A percentile compares a stretch with the other conserved stretches of the same genome.
Conservation (phyloP, 2,888 invertebrate species). For the Drosophila demipolita region DNA sequence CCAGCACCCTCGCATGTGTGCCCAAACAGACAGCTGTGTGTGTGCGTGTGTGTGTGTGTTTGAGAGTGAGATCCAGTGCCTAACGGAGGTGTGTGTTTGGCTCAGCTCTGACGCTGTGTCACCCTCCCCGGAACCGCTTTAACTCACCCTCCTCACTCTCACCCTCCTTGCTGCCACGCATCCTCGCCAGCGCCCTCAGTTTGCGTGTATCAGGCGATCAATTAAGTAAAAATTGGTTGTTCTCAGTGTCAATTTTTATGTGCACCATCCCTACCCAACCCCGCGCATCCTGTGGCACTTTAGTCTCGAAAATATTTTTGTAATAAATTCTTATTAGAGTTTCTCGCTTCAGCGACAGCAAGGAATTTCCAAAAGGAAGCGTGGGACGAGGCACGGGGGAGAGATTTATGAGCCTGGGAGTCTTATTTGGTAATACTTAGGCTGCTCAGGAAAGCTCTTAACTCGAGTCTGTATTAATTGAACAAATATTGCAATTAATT, state of each 20-base stretch:
- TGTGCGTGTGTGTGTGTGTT: constrained; percentile 4
- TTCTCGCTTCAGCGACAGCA: constrained; percentile 31
- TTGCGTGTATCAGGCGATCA: constrained; percentile 56
- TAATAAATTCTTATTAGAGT: constrained; percentile 73
- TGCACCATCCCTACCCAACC: neutral
- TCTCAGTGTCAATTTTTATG: constrained; percentile 38
- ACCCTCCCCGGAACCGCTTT: constrained; percentile 41
- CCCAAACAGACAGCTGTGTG: constrained; percentile 30
- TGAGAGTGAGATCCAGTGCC: constrained; percentile 31
- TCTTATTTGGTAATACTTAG: constrained; percentile 22
- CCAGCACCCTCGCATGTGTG: constrained; percentile 39
- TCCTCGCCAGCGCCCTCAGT: neutral
- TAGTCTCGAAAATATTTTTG: constrained; percentile 21
- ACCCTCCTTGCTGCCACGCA: constrained; percentile 9
- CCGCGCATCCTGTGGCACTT: constrained; percentile 19
- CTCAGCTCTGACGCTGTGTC: constrained; percentile 12
- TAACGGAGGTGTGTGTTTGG: constrained; percentile 55
- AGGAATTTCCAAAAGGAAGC: constrained; percentile 22
- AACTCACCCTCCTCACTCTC: constrained; percentile 14
- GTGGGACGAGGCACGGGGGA: neutral
- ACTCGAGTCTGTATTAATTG: constrained; percentile 57
- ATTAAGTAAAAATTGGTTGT: constrained; percentile 54
- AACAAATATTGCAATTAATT: constrained; percentile 60
- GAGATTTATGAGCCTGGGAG: constrained; percentile 59
- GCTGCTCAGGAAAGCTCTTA: constrained; percentile 13